Evolutionary conservation across 2,888 invertebrate species (phyloP), one percentile per base, ranked within the genome.

Genomic region (Apeira syringaria): DNA sequence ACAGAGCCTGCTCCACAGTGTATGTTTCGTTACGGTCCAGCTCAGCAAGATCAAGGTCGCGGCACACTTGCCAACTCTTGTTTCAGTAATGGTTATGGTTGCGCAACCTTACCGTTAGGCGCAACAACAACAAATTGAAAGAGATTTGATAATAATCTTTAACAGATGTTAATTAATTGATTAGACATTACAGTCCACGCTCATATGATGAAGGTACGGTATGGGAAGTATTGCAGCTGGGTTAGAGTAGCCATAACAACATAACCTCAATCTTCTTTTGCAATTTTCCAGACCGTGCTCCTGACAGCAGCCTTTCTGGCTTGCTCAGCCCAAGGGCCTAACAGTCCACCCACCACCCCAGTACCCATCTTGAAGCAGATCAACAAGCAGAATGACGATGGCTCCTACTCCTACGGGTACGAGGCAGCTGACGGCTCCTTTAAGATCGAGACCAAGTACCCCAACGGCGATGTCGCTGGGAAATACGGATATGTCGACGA

Each of bases 401-500:
- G 96, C 0, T 96, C 96, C 6, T 97, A 97, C 82, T 96, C 95
- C 61, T 97, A 94, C 67, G 97, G 96, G 0, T 97, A 95, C 77
- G 97, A 97, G 77, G 95, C 93, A 0, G 97, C 96, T 0, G 97
- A 97, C 67, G 96, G 96, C 5, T 93, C 94, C 32, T 96, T 95
- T 87, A 96, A 96, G 83, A 96, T 97, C 50, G 97, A 97, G 76
- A 96, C 96, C 0, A 97, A 96, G 77, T 95, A 95, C 63, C 91
- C 95, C 0, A 94, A 92, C 29, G 97, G 97, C 0, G 96, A 96
- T 64, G 96, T 97, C 0, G 94, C 93, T 34, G 97, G 97, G 45
- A 97, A 97, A 74, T 97, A 97, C 65, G 97, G 97, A n/a, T 97
- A 96, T 73, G 91, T 96, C 0, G 97, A 97, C 58, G 95, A 94